Percentiles rank a stretch among this genome's conserved stretches.
These are phyloP conservation scores for Malurus elegans DNA, from an alignment of 2,113 vertebrate species.

Conservation along the genomic window DNA sequence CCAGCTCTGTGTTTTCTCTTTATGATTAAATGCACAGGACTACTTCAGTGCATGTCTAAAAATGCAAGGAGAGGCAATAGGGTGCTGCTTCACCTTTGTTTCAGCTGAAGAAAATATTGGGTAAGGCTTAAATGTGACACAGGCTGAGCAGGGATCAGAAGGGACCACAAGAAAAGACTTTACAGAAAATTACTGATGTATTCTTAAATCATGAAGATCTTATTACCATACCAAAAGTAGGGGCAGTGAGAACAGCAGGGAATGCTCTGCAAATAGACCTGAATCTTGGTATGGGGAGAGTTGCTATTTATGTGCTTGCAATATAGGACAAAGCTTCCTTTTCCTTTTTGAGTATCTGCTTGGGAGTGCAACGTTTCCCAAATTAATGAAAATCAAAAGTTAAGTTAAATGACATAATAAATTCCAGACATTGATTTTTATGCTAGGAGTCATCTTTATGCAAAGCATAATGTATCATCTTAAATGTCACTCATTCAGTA, in stretches of 20 bases:
- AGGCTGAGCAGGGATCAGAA: background rate
- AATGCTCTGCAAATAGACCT: background rate
- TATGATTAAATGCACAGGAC: background rate
- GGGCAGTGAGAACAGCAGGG: background rate
- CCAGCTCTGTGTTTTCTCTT: background rate
- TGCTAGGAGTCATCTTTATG: slow-evolving; percentile 24
- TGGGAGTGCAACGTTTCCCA: background rate
- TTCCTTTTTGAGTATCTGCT: background rate
- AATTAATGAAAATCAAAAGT: slow-evolving; percentile 12
- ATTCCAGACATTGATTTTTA: slow-evolving; percentile 41
- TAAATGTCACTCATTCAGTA: slow-evolving; percentile 19
- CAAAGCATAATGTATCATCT: slow-evolving; percentile 14
- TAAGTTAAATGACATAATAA: slow-evolving; percentile 30
- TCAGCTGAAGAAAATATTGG: background rate
- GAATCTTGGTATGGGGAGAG: background rate
- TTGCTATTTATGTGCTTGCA: background rate
- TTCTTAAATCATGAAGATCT: background rate
- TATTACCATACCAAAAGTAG: background rate
- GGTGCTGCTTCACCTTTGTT: background rate
- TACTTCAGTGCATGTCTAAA: background rate
- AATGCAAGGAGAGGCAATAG: background rate
- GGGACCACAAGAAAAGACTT: background rate
- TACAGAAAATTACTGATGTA: background rate
- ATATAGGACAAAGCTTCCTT: background rate
- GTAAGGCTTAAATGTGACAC: background rate